A percentile compares a stretch with the other conserved stretches of the same genome.
These are phyloP conservation scores for Drosophila sechellia DNA, from an alignment of 1,140 invertebrate species.

Conservation along the genomic window DNA sequence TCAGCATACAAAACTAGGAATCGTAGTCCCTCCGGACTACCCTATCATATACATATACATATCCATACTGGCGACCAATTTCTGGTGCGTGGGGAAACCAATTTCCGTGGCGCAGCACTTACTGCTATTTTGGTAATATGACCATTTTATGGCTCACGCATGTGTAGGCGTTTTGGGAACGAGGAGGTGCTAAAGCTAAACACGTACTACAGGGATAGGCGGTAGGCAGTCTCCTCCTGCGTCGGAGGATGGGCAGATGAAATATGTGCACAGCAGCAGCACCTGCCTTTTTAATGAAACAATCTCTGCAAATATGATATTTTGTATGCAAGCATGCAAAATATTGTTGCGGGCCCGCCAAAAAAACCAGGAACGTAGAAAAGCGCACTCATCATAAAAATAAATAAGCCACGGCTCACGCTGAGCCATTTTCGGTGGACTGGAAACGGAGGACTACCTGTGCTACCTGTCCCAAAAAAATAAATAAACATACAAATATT, in stretches of 20 bases:
- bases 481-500: constrained; percentile 78
- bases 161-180: constrained; percentile 44
- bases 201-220: constrained; percentile 56
- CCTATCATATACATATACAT: constrained; percentile 33
- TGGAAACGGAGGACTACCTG: constrained; percentile 21
- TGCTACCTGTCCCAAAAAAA: constrained; percentile 62
- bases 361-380: constrained; percentile 17
- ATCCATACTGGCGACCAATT: constrained; percentile 41
- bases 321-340: constrained; percentile 83
- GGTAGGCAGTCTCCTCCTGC: constrained; percentile 6
- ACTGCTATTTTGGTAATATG: constrained; percentile 74
- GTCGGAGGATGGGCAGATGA: constrained; percentile 29
- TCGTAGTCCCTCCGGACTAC: constrained; percentile 6
- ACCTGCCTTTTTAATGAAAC: constrained; percentile 77
- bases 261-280: constrained; percentile 54
- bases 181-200: constrained; percentile 77
- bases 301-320: constrained; percentile 82
- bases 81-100: constrained; percentile 76
- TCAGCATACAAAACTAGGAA: constrained; percentile 71
- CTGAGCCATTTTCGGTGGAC: constrained; percentile 16
- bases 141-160: constrained; percentile 77
- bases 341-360: constrained; percentile 49
- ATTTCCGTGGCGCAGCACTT: constrained; percentile 71
- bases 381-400: constrained; percentile 67
- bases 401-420: constrained; percentile 56